Percentiles rank a stretch among this genome's conserved stretches.
Conservation (phyloP, 2,113 vertebrate genomes). For the Tamias sibiricus region DNA sequence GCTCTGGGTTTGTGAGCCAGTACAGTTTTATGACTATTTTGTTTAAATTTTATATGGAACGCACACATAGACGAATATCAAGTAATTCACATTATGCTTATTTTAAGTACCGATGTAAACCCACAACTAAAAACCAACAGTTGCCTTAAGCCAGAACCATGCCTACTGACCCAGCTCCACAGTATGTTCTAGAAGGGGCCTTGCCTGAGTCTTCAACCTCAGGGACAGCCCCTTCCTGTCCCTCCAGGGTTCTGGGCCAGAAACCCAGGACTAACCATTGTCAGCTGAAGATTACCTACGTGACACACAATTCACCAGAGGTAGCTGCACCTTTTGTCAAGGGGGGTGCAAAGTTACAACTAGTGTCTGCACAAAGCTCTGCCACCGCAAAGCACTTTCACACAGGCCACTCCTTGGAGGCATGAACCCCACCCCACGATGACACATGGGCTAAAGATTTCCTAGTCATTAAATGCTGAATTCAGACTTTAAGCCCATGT, state of each 20-base stretch:
- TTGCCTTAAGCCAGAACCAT: background rate
- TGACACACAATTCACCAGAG: background rate
- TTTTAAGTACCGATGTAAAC: constrained; percentile 14
- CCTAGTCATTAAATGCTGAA: background rate
- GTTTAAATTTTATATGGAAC: background rate
- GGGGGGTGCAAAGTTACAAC: too few relatives aligned
- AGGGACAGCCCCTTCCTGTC: too few relatives aligned
- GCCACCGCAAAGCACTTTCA: background rate
- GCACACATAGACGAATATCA: background rate
- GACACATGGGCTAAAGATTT: background rate
- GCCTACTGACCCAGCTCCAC: background rate
- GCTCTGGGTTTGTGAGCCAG: background rate
- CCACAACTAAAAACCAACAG: background rate
- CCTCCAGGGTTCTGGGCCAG: background rate
- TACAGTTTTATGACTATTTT: constrained; percentile 29
- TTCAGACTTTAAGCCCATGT: background rate
- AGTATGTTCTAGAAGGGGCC: background rate
- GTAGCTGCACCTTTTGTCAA: background rate
- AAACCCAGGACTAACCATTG: background rate
- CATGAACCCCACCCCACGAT: accelerated
- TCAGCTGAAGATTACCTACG: background rate
- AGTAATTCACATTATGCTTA: background rate
- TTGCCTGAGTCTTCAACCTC: background rate
- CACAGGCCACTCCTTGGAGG: background rate
- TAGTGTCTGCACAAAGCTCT: accelerated